Evolutionary conservation across 2,113 vertebrate genomes (phyloP), one percentile per base, ranked within the genome.

Genomic region (Apteryx mantelli): DNA sequence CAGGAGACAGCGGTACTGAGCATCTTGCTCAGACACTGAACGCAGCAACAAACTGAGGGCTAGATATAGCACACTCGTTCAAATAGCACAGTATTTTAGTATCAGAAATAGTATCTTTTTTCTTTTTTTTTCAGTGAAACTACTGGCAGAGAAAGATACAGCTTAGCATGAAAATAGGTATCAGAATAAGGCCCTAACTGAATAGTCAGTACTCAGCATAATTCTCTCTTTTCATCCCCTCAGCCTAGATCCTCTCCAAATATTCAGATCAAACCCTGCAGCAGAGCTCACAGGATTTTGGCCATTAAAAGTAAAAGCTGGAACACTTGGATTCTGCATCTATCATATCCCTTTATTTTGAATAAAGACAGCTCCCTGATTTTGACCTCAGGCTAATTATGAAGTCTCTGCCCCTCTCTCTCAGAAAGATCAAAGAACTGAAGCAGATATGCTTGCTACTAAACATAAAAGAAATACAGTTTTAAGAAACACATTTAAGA

Each of bases 121-220:
- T 30, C 56, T n/a, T 5, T 7, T 28, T 44, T 17, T 11, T 56
- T 32, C 20, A 53, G 30, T 1, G 2, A 90, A 93, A 88, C 73
- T 86, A 95, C 85, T 97, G 94, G 85, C 89, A 96, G 79, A 91
- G 95, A 95, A 95, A 91, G 91, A 95, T 91, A 88, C 76, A 91
- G 94, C 94, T 97, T 96, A 94, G 93, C 96, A 97, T 95, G 95
- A 96, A 96, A 97, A 97, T 96, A 94, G 94, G 89, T 95, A 68
- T 93, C 82, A 73, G 91, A 93, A 97, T 95, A 95, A 97, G 95
- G 91, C 69, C 52, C 36, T 90, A 71, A 88, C 91, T 96, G 94
- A 97, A 97, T 94, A 97, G 96, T 93, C 92, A 75, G 82, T 84
- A 82, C 82, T 93, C 91, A 93, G 94, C 93, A 90, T 97, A 97